Evolutionary conservation across 2,797 vertebrate species (phyloP), one percentile per base, ranked within the genome.

Genomic region (Lagorchestes hirsutus): DNA sequence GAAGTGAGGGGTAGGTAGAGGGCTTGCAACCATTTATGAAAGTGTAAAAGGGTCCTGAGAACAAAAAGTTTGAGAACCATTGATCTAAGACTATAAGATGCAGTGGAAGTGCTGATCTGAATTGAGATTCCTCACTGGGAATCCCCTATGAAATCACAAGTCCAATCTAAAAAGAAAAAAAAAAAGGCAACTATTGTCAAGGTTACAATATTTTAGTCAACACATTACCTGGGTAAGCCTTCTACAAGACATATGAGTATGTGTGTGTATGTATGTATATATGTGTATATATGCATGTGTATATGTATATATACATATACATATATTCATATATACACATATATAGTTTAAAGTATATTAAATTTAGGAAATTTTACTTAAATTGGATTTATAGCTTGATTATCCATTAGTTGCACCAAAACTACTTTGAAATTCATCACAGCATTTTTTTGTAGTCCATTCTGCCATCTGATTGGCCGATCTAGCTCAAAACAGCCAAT

Each of bases 261-360:
- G 31, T 59, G 0, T 10, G 31, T 59, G 0, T 2, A 31, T 29
- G 2, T 29, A 59, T n/a, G 14, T 8, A 31, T 34, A 13, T 12
- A 4, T 59, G 14, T 74, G 1, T 18, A 9, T n/a, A 0, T 14
- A 18, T 40, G 8, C 1, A 10, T 58, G 22, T 56, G 3, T 56
- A 1, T 22, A 46, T 3, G 1, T n/a, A 14, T n/a, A 16, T 5
- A n/a, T 9, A n/a, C n/a, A n/a, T n/a, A n/a, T n/a, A n/a, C 4
- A 67, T 18, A n/a, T 4, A n/a, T n/a, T 12, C 10, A 59, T 9
- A 67, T n/a, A 67, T 0, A 67, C 13, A 74, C 16, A 40, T 18
- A 74, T 16, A 40, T 9, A 40, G 6, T 22, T 40, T 16, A n/a
- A 74, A 74, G 5, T 18, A 22, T 40, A 40, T 40, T 40, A 74